Conservation (phyloP, 1,140 invertebrate species). For the Araneus ventricosus region DNA sequence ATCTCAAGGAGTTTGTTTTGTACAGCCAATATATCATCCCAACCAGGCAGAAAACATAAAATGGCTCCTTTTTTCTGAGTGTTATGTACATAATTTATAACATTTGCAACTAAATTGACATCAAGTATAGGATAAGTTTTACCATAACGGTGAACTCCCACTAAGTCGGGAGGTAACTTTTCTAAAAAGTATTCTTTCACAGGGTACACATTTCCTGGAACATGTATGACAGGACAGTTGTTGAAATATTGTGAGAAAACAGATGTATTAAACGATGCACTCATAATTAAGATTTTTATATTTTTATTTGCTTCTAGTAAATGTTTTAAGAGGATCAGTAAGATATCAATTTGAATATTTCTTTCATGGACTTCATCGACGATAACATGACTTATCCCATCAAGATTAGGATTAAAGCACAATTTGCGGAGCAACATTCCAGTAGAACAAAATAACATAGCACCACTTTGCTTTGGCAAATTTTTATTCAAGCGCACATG, state of each 20-base stretch:
- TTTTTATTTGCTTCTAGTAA: conserved; percentile 80
- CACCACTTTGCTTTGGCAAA: conserved; percentile 79
- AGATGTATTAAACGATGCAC: conserved; percentile 97
- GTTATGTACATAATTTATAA: conserved; percentile 76
- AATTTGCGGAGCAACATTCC: conserved; percentile 86
- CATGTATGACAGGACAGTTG: conserved; percentile 89
- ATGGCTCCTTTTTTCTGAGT: conserved; percentile 82
- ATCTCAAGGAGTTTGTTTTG: conserved; percentile 75
- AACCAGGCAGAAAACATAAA: conserved; percentile 83
- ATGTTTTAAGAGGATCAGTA: conserved; percentile 91
- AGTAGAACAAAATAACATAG: conserved; percentile 92
- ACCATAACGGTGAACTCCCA: no score
- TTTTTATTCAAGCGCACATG: conserved; percentile 86
- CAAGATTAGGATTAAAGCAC: conserved; percentile 83
- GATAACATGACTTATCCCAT: conserved; percentile 92
- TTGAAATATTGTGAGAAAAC: conserved; percentile 95
- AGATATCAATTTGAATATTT: conserved; percentile 95
- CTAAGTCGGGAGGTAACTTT: conserved; percentile 77
- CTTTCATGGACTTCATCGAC: conserved; percentile 97
- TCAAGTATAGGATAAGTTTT: conserved; percentile 51
- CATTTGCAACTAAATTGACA: conserved; percentile 65
- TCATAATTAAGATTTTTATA: conserved; percentile 93
- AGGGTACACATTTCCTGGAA: conserved; percentile 96
- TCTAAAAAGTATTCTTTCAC: conserved; percentile 93
- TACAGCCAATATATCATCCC: conserved; percentile 81